Evolutionary conservation across 1,140 invertebrate genomes (phyloP).

Genomic region (Helicoverpa armigera): DNA sequence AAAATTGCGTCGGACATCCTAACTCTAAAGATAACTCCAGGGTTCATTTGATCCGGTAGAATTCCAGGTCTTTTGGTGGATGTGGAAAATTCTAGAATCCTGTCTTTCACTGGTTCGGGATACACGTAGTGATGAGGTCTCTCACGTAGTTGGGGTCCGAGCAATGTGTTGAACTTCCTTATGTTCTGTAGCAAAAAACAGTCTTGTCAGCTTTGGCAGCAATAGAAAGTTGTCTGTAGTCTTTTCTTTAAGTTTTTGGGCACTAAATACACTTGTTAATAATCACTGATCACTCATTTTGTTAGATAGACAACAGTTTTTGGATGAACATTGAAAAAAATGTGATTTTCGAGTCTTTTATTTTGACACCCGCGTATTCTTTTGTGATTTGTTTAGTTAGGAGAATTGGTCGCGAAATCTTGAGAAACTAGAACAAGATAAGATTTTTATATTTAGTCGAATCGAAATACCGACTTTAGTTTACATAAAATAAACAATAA

Average conservation of each 20-base stretch:
- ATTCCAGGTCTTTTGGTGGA: constrained; percentile 74
- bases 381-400: not conserved
- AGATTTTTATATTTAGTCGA: too few relatives aligned
- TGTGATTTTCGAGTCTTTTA: not conserved
- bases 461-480: too few relatives aligned
- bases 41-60: constrained; percentile 80
- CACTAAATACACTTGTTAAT: not conserved
- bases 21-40: constrained; percentile 80
- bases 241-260: not conserved
- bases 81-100: constrained; percentile 73
- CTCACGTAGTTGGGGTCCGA: constrained; percentile 74
- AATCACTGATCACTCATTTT: not conserved
- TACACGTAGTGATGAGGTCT: constrained; percentile 79
- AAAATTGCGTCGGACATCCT: constrained; percentile 81
- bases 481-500: too few relatives aligned
- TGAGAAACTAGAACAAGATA: too few relatives aligned
- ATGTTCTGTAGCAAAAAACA: constrained; percentile 71
- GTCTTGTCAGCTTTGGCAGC: constrained; percentile 12
- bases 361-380: not conserved
- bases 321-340: not conserved
- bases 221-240: not conserved
- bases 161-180: constrained; percentile 67
- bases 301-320: not conserved
- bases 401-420: not conserved
- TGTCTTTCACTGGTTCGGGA: constrained; percentile 79